Conservation (phyloP, 2,888 invertebrate species). For the Xestia c-nigrum region DNA sequence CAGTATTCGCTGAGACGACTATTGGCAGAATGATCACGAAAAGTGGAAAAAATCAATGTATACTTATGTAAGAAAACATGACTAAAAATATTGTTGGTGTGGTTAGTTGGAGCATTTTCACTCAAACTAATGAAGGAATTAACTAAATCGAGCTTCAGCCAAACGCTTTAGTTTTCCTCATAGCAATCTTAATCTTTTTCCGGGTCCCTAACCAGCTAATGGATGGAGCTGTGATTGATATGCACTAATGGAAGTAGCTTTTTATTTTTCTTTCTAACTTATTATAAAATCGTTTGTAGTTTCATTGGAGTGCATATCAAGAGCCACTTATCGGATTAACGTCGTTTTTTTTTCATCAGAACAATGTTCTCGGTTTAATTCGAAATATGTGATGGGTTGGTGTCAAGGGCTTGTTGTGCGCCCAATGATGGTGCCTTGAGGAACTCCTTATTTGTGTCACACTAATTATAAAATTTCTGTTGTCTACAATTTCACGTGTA, state of each 20-base stretch:
- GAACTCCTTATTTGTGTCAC: neutral
- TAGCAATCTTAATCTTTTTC: conserved; percentile 48
- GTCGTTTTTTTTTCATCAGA: neutral
- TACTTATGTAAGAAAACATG: neutral
- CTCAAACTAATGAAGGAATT: conserved; percentile 45
- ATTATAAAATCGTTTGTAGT: neutral
- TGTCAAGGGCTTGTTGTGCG: neutral
- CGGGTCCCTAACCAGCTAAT: conserved; percentile 29
- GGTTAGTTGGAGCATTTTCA: neutral
- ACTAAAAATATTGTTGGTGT: neutral
- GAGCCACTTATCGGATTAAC: neutral
- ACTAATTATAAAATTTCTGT: neutral
- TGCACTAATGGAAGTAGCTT: conserved; percentile 18
- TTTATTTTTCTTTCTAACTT: conserved; percentile 5
- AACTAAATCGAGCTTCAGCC: conserved; percentile 33
- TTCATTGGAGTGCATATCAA: neutral
- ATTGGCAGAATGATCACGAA: too few relatives aligned
- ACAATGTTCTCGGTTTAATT: neutral
- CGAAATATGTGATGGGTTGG: neutral
- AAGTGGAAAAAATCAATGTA: neutral
- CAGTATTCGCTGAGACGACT: too few relatives aligned
- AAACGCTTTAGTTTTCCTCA: conserved; percentile 46
- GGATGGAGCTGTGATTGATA: conserved; percentile 47
- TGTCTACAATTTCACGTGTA: neutral
- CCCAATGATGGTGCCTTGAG: neutral